Evolutionary conservation across 2,113 vertebrate species (phyloP).

Genomic region (Eidolon helvum): DNA sequence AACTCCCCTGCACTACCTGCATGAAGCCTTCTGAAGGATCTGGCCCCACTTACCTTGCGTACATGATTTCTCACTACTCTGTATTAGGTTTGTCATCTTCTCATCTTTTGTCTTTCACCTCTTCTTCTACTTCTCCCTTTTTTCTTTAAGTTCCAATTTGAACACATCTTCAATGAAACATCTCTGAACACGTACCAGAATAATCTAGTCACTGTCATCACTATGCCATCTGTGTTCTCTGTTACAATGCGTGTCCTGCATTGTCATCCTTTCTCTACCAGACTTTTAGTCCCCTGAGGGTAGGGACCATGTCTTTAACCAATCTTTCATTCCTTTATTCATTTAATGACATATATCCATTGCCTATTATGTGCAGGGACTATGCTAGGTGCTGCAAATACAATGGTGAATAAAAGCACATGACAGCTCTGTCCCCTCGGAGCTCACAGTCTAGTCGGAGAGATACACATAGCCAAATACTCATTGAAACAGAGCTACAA

Average conservation of each 20-base stretch:
- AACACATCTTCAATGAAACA: neutral
- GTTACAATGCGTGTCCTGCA: neutral
- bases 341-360: neutral
- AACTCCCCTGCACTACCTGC: neutral
- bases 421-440: neutral
- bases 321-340: neutral
- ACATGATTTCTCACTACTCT: neutral
- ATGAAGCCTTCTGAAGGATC: neutral
- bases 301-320: neutral
- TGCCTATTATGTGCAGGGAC: neutral
- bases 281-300: neutral
- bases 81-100: neutral
- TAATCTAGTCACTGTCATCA: neutral
- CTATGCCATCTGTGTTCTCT: neutral
- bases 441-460: neutral
- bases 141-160: neutral
- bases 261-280: neutral
- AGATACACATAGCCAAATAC: neutral
- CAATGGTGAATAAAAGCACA: neutral
- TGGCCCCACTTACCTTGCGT: neutral
- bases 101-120: neutral
- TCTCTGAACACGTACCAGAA: neutral
- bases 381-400: neutral
- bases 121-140: neutral
- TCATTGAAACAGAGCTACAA: neutral